phyloP scores from a whole-genome alignment of 1,140 invertebrate genomes.

The Glossosoma conforme region DNA sequence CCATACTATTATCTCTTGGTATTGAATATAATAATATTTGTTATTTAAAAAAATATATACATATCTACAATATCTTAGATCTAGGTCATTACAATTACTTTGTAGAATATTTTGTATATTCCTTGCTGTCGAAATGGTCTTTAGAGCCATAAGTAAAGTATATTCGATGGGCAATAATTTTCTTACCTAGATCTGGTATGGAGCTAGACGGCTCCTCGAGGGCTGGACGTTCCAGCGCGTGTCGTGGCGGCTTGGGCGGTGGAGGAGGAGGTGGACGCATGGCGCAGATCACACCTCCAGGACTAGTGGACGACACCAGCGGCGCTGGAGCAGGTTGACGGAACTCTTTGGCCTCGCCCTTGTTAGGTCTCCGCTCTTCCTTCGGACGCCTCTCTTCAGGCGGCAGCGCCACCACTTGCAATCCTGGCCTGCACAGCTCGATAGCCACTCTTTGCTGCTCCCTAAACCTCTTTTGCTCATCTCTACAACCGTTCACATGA shows the following conservation, averaged over 20 bases:
- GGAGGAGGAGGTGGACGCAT: constrained; percentile 57
- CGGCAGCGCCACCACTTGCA: constrained; percentile 45
- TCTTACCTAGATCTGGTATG: constrained; percentile 78
- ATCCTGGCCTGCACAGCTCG: constrained; percentile 38
- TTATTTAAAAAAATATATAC: no score
- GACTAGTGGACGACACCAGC: constrained; percentile 38
- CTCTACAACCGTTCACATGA: constrained; percentile 19
- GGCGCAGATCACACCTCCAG: constrained; percentile 40
- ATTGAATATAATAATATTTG: no score
- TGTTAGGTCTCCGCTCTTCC: constrained; percentile 43
- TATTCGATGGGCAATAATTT: background rate
- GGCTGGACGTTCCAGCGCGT: constrained; percentile 39
- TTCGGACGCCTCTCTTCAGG: constrained; percentile 41
- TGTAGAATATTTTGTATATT: no score
- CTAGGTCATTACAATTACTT: no score
- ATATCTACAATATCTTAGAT: no score
- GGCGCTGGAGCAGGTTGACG: constrained; percentile 14
- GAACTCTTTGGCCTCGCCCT: background rate
- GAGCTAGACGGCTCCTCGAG: constrained; percentile 76
- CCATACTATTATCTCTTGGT: no score
- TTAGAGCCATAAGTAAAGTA: no score
- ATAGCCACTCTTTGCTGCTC: constrained; percentile 30
- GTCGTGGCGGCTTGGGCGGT: constrained; percentile 46
- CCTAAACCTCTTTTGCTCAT: constrained; percentile 23
- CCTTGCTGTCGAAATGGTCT: no score